These are phyloP conservation scores for Homarus gammarus DNA, from an alignment of 2,888 invertebrate genomes.

Conservation along the genomic window DNA sequence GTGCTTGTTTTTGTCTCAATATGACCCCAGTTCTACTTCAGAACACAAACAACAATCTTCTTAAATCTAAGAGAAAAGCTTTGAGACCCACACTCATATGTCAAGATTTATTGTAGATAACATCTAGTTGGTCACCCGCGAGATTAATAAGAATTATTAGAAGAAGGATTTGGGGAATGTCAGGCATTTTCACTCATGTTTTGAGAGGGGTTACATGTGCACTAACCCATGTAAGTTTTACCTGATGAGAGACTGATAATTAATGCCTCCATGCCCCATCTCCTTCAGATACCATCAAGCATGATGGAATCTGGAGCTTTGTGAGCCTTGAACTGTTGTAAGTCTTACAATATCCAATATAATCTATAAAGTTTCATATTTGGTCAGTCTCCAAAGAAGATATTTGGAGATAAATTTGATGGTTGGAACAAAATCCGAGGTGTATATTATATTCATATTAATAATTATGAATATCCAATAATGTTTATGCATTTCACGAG, in stretches of 20 bases:
- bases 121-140: slow-evolving; percentile 62
- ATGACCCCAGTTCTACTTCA: slow-evolving; percentile 50
- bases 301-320: slow-evolving; percentile 36
- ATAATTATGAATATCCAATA: neutral
- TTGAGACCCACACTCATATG: slow-evolving; percentile 32
- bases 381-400: slow-evolving; percentile 34
- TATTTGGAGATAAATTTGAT: slow-evolving; percentile 15
- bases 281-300: slow-evolving; percentile 48
- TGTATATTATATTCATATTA: slow-evolving; percentile 21
- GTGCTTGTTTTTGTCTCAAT: slow-evolving; percentile 30
- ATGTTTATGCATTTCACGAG: slow-evolving; percentile 21
- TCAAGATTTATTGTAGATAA: slow-evolving; percentile 24
- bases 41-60: slow-evolving; percentile 58
- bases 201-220: neutral
- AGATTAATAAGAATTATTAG: slow-evolving; percentile 28
- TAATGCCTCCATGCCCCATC: slow-evolving; percentile 43
- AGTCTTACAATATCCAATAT: slow-evolving; percentile 25
- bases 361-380: slow-evolving; percentile 7
- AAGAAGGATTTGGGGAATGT: slow-evolving; percentile 48
- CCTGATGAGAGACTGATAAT: slow-evolving; percentile 7
- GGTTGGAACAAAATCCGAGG: slow-evolving; percentile 9
- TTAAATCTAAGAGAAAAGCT: slow-evolving; percentile 30
- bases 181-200: slow-evolving; percentile 22
- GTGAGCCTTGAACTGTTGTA: slow-evolving; percentile 29
- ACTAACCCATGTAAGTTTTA: slow-evolving; percentile 1